Evolutionary conservation across 37 sponge, comb jelly and placozoan genomes (phyloP), one percentile per base, ranked within the genome.

Genomic region (Crambe crambe): DNA sequence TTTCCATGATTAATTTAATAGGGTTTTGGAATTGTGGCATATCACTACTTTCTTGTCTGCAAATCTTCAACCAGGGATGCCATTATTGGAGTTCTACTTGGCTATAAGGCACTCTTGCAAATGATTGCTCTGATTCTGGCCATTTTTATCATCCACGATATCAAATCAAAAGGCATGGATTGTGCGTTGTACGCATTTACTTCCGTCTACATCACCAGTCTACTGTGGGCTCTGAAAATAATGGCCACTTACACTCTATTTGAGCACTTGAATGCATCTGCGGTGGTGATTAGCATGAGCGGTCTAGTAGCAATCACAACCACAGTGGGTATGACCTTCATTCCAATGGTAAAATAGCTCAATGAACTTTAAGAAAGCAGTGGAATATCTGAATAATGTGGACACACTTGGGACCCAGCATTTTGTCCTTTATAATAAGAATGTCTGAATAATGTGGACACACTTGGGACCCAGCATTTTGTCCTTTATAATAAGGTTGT

Each of bases 311-410:
- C 57, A 3, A 74, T 79, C 23, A 72, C 86, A 42, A 32, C 40
- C 17, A 85, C 72, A 32, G 74, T 85, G 35, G 64, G 61, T 31
- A 56, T 85, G 27, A 56, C 78, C 12, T 78, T 85, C 38, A 31
- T 85, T 26, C 86, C 86, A 0, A 34, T 30, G 74, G 86, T 84
- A 69, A n/a, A n/a, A n/a, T n/a, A n/a, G n/a, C n/a, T n/a, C n/a
- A n/a, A n/a, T n/a, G n/a, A n/a, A n/a, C n/a, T n/a, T n/a, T n/a
- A n/a, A n/a, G n/a, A n/a, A n/a, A n/a, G n/a, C n/a, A n/a, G n/a
- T n/a, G n/a, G n/a, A n/a, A n/a, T n/a, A n/a, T n/a, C n/a, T n/a
- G n/a, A n/a, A n/a, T n/a, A n/a, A n/a, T n/a, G n/a, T n/a, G n/a
- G n/a, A n/a, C n/a, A n/a, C n/a, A n/a, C n/a, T n/a, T n/a, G n/a